These are phyloP conservation scores for Centrocercus urophasianus DNA, from an alignment of 2,113 vertebrate genomes.

Conservation along the genomic window DNA sequence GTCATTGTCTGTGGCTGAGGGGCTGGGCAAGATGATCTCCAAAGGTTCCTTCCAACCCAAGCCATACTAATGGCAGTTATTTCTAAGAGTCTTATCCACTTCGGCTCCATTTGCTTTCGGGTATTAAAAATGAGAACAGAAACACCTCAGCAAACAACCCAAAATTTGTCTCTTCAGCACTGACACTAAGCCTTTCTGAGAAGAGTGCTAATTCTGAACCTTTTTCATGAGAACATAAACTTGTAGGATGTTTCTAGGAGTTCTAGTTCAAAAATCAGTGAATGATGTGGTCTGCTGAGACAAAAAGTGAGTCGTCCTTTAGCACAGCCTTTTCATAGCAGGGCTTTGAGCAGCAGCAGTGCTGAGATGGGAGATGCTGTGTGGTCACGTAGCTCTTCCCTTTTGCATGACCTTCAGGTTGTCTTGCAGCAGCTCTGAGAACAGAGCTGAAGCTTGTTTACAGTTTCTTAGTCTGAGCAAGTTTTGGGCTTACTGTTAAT, in stretches of 20 bases:
- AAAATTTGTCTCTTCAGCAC: neutral
- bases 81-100: neutral
- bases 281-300: neutral
- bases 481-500: neutral
- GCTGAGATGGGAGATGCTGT: neutral
- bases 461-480: neutral
- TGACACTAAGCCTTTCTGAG: neutral
- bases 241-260: neutral
- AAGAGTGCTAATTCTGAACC: neutral
- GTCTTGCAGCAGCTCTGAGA: neutral
- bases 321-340: neutral
- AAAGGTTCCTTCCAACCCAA: neutral
- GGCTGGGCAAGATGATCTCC: neutral
- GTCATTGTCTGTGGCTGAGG: neutral
- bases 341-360: neutral
- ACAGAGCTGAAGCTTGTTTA: neutral
- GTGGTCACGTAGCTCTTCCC: accelerated
- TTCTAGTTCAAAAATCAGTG: neutral
- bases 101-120: neutral
- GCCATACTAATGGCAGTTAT: neutral
- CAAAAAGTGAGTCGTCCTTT: neutral
- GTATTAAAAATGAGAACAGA: neutral
- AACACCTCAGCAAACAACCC: too few relatives aligned
- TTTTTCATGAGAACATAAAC: neutral
- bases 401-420: neutral